These are phyloP conservation scores for Solenodon paradoxus DNA, from an alignment of 2,113 vertebrate genomes.

Conservation along the genomic window DNA sequence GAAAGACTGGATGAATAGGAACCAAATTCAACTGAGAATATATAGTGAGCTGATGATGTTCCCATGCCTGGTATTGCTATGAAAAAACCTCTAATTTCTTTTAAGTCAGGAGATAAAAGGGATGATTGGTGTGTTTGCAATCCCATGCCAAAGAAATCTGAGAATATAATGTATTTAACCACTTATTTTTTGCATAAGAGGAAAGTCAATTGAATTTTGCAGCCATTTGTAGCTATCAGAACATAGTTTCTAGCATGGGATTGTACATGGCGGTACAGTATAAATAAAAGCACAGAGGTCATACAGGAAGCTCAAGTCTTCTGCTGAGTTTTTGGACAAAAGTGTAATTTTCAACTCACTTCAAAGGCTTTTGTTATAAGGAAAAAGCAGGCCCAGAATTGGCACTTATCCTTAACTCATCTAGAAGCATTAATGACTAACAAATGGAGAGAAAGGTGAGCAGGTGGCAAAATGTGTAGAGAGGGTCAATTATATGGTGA, in stretches of 20 bases:
- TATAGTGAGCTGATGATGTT: background rate
- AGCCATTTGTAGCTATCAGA: background rate
- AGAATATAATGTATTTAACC: background rate
- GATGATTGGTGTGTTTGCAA: background rate
- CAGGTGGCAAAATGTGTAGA: too few species aligned
- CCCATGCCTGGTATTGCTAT: background rate
- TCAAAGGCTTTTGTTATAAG: background rate
- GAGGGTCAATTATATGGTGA: background rate
- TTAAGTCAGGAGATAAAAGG: background rate
- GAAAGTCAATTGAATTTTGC: background rate
- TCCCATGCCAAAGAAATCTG: background rate
- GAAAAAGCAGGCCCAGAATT: constrained; percentile 8
- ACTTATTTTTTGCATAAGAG: background rate
- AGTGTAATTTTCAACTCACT: background rate
- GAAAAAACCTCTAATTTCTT: background rate
- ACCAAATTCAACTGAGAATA: background rate
- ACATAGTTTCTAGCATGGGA: background rate
- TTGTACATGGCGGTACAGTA: background rate
- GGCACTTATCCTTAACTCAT: background rate
- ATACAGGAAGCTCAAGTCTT: background rate
- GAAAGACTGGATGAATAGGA: background rate
- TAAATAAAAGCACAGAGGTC: background rate
- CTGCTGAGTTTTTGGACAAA: background rate
- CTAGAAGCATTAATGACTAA: background rate
- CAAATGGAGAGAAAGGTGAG: background rate